A percentile compares a stretch with the other conserved stretches of the same genome.
Conservation (phyloP, 2,797 vertebrate species). For the Centroberyx gerrardi region DNA sequence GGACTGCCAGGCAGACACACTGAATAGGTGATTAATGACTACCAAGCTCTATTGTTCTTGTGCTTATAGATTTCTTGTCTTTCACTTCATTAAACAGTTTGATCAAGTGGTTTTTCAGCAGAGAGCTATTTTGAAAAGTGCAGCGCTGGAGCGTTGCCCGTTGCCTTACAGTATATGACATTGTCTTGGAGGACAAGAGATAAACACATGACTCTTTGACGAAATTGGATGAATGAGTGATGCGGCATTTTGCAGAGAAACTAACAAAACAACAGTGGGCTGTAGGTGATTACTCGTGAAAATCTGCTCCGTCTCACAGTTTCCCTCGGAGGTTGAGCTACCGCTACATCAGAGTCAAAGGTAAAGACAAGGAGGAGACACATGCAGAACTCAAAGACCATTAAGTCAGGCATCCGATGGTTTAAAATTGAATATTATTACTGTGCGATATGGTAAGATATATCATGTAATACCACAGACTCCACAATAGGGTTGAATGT, state of each 20-base stretch:
- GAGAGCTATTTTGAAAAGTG: constrained; percentile 51
- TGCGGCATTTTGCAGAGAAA: not conserved
- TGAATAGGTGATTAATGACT: constrained; percentile 80
- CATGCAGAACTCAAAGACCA: too few relatives aligned
- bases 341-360: too few relatives aligned
- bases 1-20: constrained; percentile 48
- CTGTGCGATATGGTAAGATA: too few relatives aligned
- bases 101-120: constrained; percentile 68
- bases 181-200: constrained; percentile 13
- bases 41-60: constrained; percentile 69
- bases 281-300: not conserved
- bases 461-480: too few relatives aligned
- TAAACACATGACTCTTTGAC: constrained; percentile 11
- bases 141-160: constrained; percentile 6
- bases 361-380: too few relatives aligned
- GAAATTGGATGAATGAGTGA: not conserved
- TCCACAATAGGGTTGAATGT: too few relatives aligned
- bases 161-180: constrained; percentile 26
- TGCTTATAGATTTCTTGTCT: constrained; percentile 80
- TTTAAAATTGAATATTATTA: too few relatives aligned
- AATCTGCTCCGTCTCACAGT: not conserved
- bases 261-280: not conserved
- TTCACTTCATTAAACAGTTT: constrained; percentile 81
- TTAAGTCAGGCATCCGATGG: too few relatives aligned
- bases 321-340: too few relatives aligned